phyloP scores from a whole-genome alignment of 2,888 invertebrate genomes.

The Drosophila seclusa region DNA sequence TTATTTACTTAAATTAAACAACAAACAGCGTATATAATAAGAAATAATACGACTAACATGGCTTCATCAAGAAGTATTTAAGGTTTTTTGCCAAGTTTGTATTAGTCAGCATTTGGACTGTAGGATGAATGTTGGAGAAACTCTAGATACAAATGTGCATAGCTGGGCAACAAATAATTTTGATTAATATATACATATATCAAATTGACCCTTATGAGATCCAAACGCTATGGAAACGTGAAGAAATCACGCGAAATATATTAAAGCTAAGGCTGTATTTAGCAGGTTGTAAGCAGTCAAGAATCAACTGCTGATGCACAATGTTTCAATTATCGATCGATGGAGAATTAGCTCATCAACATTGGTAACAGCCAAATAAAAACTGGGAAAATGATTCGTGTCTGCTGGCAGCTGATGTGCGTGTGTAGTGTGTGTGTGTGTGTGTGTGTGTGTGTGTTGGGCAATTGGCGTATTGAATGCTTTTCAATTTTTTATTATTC shows the following conservation, averaged over 20 bases:
- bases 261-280: slow-evolving; percentile 1
- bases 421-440: slow-evolving; percentile 5
- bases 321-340: slow-evolving; percentile 60
- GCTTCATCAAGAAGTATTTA: slow-evolving; percentile 11
- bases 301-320: slow-evolving; percentile 5
- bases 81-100: not conserved
- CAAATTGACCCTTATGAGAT: not conserved
- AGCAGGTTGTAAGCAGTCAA: not conserved
- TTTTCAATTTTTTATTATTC: slow-evolving; percentile 71
- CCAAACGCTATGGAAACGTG: not conserved
- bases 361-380: slow-evolving; percentile 11
- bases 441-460: not conserved
- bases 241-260: slow-evolving; percentile 11
- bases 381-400: slow-evolving; percentile 31
- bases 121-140: slow-evolving; percentile 34
- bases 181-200: not conserved
- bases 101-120: slow-evolving; percentile 39
- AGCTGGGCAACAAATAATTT: not conserved
- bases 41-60: slow-evolving; percentile 1
- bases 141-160: slow-evolving; percentile 20
- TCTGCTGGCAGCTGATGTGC: slow-evolving; percentile 19
- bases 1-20: slow-evolving; percentile 17
- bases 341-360: slow-evolving; percentile 41
- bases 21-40: slow-evolving; percentile 4
- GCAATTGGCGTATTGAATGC: slow-evolving; percentile 66